Conservation (phyloP, 2,888 invertebrate species). For the Cybosia mesomella region DNA sequence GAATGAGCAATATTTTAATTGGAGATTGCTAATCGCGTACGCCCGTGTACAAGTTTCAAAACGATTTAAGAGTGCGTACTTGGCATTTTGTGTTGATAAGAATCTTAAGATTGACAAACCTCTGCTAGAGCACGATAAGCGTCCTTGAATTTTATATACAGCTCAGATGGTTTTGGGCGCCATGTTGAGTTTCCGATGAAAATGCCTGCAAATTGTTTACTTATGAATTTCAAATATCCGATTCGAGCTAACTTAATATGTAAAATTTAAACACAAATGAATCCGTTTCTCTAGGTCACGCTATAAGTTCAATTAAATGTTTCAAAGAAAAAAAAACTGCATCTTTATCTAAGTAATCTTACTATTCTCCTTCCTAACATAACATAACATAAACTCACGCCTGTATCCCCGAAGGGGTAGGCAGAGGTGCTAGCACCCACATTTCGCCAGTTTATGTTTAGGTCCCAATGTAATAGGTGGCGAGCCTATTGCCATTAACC, state of each 20-base stretch:
- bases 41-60: conserved; percentile 11
- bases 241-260: too few species aligned
- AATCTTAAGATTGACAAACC: conserved; percentile 28
- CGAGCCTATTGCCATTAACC: too few species aligned
- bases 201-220: neutral
- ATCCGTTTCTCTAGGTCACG: too few species aligned
- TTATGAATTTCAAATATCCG: neutral
- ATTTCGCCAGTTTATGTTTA: too few species aligned
- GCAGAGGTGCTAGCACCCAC: too few species aligned
- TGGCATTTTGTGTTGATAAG: conserved; percentile 32
- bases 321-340: neutral
- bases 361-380: too few species aligned
- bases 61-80: conserved; percentile 4
- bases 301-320: too few species aligned
- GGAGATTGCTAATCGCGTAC: conserved; percentile 2
- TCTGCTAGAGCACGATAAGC: conserved; percentile 8
- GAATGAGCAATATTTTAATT: conserved; percentile 24
- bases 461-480: too few species aligned
- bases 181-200: neutral
- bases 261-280: too few species aligned
- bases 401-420: too few species aligned
- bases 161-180: neutral
- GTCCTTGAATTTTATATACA: conserved; percentile 14
- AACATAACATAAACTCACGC: too few species aligned
- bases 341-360: too few species aligned